These are phyloP conservation scores for Oreochromis mossambicus DNA, from an alignment of 2,797 vertebrate species.

Conservation along the genomic window DNA sequence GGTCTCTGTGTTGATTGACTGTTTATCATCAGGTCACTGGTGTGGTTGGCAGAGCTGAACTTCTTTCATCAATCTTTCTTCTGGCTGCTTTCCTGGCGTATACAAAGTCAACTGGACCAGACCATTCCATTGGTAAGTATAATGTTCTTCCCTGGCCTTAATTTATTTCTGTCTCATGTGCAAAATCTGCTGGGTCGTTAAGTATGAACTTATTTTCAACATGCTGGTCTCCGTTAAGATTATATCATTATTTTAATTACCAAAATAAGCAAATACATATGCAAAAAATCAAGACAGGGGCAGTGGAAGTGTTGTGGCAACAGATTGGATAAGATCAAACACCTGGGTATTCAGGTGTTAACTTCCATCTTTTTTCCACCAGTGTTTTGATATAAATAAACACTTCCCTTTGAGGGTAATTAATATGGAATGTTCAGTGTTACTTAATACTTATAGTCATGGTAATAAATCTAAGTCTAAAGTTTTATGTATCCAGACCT, in stretches of 20 bases:
- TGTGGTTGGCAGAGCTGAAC: constrained; percentile 96
- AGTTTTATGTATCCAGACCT: background rate
- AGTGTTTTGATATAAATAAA: background rate
- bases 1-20: background rate
- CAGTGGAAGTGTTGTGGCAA: background rate
- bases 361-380: background rate
- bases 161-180: background rate
- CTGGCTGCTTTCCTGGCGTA: constrained; percentile 94
- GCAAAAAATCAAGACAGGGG: background rate
- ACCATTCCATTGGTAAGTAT: constrained; percentile 89
- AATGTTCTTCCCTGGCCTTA: background rate
- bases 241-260: background rate
- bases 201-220: background rate
- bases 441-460: background rate
- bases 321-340: background rate
- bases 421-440: background rate
- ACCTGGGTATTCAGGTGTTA: background rate
- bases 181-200: background rate
- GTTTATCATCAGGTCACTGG: constrained; percentile 86
- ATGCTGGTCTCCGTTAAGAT: background rate
- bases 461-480: background rate
- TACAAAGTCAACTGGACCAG: constrained; percentile 89
- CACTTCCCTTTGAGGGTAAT: background rate
- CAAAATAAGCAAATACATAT: background rate
- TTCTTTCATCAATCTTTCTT: constrained; percentile 97